Evolutionary conservation across 2,888 invertebrate species (phyloP).

Genomic region (Hydraecia micacea): DNA sequence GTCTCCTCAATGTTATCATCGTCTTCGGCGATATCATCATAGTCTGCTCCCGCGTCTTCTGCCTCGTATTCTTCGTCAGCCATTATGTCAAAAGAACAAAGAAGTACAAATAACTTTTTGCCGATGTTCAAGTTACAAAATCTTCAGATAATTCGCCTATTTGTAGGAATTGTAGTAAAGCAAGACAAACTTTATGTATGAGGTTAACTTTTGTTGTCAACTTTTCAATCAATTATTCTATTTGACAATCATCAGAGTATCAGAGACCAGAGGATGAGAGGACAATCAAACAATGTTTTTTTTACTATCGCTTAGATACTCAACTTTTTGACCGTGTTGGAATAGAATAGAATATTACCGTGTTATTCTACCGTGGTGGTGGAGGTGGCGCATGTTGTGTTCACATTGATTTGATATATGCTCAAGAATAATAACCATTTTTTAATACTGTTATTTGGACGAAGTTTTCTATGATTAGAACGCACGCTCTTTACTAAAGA

Average conservation of each 20-base stretch:
- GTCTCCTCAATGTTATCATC: constrained; percentile 96
- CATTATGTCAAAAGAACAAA: constrained; percentile 79
- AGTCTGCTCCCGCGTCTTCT: constrained; percentile 95
- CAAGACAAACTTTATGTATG: background rate
- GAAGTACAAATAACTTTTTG: background rate
- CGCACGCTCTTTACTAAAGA: background rate
- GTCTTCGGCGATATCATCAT: constrained; percentile 96
- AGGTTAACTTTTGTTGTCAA: constrained; percentile 44
- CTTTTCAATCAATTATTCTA: background rate
- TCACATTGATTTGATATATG: background rate
- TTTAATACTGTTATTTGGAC: background rate
- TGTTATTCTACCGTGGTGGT: background rate
- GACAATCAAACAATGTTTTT: background rate
- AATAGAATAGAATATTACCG: too few relatives aligned
- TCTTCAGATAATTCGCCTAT: background rate
- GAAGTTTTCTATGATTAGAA: too few relatives aligned
- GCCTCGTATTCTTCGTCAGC: constrained; percentile 97
- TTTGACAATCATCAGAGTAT: background rate
- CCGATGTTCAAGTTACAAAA: background rate
- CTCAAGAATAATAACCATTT: background rate
- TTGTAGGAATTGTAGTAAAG: background rate
- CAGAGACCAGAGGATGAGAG: too few relatives aligned
- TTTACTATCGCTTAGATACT: background rate
- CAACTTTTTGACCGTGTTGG: background rate
- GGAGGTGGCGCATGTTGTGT: too few relatives aligned